Conservation (phyloP, 2,888 invertebrate species). For the Operophtera brumata region DNA sequence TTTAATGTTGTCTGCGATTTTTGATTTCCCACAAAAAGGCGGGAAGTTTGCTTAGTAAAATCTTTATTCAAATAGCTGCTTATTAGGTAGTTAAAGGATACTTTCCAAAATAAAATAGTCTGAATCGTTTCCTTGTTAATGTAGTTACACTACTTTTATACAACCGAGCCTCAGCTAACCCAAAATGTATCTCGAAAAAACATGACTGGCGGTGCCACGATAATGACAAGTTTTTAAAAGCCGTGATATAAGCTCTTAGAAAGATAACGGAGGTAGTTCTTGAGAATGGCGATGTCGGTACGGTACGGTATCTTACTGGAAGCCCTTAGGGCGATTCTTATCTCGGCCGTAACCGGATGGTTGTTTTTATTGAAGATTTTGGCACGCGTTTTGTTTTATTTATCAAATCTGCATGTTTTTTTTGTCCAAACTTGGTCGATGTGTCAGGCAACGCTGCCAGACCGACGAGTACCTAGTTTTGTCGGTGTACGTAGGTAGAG, state of each 20-base stretch:
- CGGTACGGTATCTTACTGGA: constrained; percentile 44
- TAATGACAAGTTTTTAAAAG: constrained; percentile 34
- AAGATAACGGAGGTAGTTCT: constrained; percentile 44
- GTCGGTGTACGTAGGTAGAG: no score
- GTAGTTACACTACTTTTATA: no score
- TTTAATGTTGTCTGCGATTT: no score
- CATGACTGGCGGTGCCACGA: constrained; percentile 24
- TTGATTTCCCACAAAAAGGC: no score
- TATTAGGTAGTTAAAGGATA: no score
- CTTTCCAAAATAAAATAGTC: no score
- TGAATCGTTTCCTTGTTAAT: no score
- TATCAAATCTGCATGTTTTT: background rate
- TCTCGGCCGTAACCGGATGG: constrained; percentile 52
- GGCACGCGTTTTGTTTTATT: constrained; percentile 55
- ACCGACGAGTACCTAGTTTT: no score
- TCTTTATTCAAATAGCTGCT: no score
- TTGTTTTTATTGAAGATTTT: constrained; percentile 47
- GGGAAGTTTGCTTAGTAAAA: no score
- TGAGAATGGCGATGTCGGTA: constrained; percentile 37
- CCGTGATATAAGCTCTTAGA: constrained; percentile 37
- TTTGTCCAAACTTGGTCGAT: no score
- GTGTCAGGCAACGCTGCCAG: no score
- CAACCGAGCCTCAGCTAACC: constrained; percentile 21
- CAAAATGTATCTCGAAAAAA: constrained; percentile 32
- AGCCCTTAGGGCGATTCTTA: constrained; percentile 54